phyloP scores from a whole-genome alignment of 1,140 invertebrate genomes.

The Aleiodes sp. region DNA sequence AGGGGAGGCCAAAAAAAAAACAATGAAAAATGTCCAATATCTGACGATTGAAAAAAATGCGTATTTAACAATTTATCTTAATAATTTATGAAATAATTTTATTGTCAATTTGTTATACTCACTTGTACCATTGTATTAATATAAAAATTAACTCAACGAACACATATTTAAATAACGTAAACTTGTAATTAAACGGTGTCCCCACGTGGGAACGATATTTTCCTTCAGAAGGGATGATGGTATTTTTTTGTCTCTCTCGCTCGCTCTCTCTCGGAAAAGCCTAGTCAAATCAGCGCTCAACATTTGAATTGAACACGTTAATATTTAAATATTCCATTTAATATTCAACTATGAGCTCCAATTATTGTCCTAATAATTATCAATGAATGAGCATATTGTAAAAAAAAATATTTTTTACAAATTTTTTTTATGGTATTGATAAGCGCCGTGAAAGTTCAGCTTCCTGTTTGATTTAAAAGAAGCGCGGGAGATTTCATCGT shows the following conservation, averaged over 20 bases:
- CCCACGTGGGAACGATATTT: conserved; percentile 66
- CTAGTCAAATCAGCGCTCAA: conserved; percentile 1
- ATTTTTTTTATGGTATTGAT: no score
- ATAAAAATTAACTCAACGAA: conserved; percentile 63
- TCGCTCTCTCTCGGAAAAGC: conserved; percentile 45
- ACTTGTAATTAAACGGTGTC: conserved; percentile 61
- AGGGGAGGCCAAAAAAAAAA: conserved; percentile 53
- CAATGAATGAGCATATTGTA: no score
- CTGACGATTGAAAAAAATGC: conserved; percentile 48
- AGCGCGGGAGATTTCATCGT: no score
- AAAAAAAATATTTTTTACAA: no score
- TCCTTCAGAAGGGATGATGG: conserved; percentile 56
- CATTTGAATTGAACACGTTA: no score
- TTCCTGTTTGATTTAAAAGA: no score
- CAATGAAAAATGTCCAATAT: conserved; percentile 62
- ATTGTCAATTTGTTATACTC: conserved; percentile 48
- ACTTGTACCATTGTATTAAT: conserved; percentile 64
- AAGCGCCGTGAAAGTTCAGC: no score
- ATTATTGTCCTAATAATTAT: no score
- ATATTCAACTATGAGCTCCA: no score
- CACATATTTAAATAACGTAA: conserved; percentile 66
- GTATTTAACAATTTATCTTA: not conserved
- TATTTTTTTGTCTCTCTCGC: no score
- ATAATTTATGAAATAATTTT: not conserved
- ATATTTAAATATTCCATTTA: no score